These are phyloP conservation scores for Haliclystus octoradiatus DNA, from an alignment of 30 jellyfish, hydroid and myxozoan species.

Conservation along the genomic window DNA sequence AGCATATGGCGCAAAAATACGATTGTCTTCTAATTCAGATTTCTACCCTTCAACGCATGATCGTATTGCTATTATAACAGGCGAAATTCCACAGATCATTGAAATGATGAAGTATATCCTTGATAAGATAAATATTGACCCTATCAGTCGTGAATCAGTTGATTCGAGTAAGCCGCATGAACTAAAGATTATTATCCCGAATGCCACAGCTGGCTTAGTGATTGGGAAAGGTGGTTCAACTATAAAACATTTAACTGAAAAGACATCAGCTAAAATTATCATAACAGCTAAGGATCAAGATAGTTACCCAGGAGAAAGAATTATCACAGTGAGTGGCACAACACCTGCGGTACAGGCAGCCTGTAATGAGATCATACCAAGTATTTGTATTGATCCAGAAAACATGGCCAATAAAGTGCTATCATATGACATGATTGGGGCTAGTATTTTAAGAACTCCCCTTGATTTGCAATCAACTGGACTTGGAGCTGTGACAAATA, in stretches of 20 bases:
- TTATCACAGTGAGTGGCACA: constrained; percentile 81
- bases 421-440: constrained; percentile 19
- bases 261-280: constrained; percentile 75
- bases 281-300: constrained; percentile 88
- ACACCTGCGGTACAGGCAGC: constrained; percentile 82
- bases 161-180: constrained; percentile 16
- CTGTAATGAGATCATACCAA: constrained; percentile 53
- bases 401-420: constrained; percentile 74
- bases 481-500: background rate
- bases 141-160: constrained; percentile 42
- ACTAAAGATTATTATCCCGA: constrained; percentile 86
- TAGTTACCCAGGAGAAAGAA: constrained; percentile 87
- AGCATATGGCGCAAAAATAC: constrained; percentile 83
- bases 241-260: constrained; percentile 73
- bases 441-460: background rate
- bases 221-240: constrained; percentile 97
- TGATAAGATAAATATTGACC: constrained; percentile 81
- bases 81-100: constrained; percentile 80
- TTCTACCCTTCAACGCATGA: constrained; percentile 95
- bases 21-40: constrained; percentile 85
- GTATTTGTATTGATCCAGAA: constrained; percentile 80
- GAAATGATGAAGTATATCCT: constrained; percentile 81
- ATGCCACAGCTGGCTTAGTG: constrained; percentile 90
- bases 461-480: background rate
- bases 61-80: constrained; percentile 81